Conservation (phyloP, 2,797 vertebrate genomes). For the Artibeus jamaicensis region DNA sequence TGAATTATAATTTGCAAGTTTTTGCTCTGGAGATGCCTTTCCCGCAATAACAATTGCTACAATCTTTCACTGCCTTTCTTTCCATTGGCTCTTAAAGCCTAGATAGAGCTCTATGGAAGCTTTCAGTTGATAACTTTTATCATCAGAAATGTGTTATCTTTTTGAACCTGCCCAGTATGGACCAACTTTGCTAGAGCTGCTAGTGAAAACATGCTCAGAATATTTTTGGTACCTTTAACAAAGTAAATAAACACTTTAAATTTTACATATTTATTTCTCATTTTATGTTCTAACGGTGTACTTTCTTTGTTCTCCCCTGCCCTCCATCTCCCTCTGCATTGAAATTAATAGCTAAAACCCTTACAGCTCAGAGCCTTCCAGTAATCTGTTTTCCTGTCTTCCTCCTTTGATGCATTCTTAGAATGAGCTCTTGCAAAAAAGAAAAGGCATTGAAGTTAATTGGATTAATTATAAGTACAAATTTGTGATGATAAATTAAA, state of each 20-base stretch:
- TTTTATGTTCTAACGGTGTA: background rate
- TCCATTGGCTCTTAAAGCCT: background rate
- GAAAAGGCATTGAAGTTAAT: background rate
- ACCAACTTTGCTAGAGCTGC: background rate
- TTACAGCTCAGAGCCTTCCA: background rate
- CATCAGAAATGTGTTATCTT: background rate
- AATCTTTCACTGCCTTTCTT: background rate
- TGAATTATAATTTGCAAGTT: background rate
- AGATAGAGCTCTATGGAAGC: background rate
- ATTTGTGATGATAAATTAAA: conserved; percentile 34
- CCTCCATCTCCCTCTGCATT: background rate
- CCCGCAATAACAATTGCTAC: background rate
- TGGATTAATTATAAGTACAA: background rate
- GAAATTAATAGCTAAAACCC: background rate
- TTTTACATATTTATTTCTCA: background rate
- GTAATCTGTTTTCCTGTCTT: background rate
- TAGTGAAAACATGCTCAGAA: background rate
- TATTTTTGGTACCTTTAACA: background rate
- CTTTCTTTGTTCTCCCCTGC: background rate
- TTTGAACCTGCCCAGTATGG: background rate
- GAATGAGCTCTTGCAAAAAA: background rate
- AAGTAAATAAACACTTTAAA: background rate
- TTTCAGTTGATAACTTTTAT: background rate
- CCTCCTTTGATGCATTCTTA: background rate
- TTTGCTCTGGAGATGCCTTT: background rate